phyloP scores from a whole-genome alignment of 2,888 invertebrate genomes.

The Elysia crispata region DNA sequence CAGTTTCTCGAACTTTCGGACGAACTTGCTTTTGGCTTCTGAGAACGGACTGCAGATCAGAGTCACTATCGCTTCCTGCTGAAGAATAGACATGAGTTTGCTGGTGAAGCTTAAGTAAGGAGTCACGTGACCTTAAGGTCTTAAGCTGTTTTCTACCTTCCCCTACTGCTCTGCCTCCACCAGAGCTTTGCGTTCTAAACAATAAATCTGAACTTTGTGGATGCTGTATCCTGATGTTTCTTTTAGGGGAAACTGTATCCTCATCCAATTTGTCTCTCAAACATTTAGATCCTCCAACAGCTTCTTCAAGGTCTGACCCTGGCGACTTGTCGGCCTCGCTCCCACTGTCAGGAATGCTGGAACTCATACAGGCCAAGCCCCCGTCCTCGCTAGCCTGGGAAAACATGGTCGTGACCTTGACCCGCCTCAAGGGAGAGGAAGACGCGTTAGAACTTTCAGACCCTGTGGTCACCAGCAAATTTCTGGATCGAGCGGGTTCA shows the following conservation, averaged over 20 bases:
- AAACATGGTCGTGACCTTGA: conserved; percentile 44
- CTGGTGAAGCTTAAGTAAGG: conserved; percentile 36
- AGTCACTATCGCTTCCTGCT: conserved; percentile 35
- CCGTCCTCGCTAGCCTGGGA: conserved; percentile 30
- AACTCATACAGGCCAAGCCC: not conserved
- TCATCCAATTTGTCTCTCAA: too few relatives aligned
- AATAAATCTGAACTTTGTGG: too few relatives aligned
- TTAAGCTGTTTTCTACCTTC: not conserved
- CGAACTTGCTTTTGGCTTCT: too few relatives aligned
- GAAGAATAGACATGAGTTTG: conserved; percentile 37
- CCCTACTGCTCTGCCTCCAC: not conserved
- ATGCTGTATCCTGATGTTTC: not conserved
- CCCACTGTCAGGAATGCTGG: not conserved
- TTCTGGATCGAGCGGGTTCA: too few relatives aligned
- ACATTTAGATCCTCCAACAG: too few relatives aligned
- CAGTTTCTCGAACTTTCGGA: too few relatives aligned
- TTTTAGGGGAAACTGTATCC: too few relatives aligned
- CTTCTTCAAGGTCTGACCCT: too few relatives aligned
- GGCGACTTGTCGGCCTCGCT: not conserved
- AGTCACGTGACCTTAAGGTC: conserved; percentile 13
- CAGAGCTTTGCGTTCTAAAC: not conserved
- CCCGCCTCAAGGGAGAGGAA: not conserved
- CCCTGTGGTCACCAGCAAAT: too few relatives aligned
- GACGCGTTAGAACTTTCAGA: too few relatives aligned
- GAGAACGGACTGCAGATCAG: conserved; percentile 3